A percentile compares a stretch with the other conserved stretches of the same genome.
phyloP scores from a whole-genome alignment of 2,113 vertebrate species.

The Pollachius pollachius region DNA sequence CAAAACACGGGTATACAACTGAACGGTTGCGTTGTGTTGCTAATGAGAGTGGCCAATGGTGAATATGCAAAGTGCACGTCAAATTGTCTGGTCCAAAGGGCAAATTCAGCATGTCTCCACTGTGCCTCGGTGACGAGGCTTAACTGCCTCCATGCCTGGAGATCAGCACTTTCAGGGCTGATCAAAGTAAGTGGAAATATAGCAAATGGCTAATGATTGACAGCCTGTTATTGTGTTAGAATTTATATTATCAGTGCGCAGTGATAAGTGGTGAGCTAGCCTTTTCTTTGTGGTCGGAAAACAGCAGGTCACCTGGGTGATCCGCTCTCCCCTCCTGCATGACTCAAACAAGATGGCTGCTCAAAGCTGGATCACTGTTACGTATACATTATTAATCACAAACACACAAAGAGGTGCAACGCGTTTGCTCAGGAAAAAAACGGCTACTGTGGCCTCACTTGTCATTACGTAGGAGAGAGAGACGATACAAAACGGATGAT shows the following conservation, averaged over 20 bases:
- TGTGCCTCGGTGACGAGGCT: no score
- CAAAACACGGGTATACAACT: no score
- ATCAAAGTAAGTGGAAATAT: conserved; percentile 3
- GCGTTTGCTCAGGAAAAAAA: conserved; percentile 3
- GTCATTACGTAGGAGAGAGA: no score
- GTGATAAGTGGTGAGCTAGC: conserved; percentile 15
- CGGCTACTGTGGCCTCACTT: no score
- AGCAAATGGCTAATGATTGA: conserved; percentile 29
- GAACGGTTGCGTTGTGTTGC: no score
- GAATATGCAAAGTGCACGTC: no score
- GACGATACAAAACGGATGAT: background rate
- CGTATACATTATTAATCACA: conserved; percentile 52
- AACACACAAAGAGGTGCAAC: conserved; percentile 13
- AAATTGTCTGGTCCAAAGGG: no score
- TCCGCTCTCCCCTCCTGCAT: conserved; percentile 11
- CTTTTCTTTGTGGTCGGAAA: conserved; percentile 1
- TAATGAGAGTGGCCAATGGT: no score
- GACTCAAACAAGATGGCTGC: conserved; percentile 26
- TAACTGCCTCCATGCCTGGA: background rate
- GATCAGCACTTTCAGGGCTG: background rate
- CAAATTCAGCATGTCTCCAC: no score
- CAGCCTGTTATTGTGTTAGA: background rate
- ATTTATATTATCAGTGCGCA: conserved; percentile 11
- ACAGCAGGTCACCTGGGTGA: conserved; percentile 30
- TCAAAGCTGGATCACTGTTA: conserved; percentile 22